Percentiles rank a stretch among this genome's conserved stretches.
phyloP scores from a whole-genome alignment of 2,888 invertebrate species.

The Nebria salina region DNA sequence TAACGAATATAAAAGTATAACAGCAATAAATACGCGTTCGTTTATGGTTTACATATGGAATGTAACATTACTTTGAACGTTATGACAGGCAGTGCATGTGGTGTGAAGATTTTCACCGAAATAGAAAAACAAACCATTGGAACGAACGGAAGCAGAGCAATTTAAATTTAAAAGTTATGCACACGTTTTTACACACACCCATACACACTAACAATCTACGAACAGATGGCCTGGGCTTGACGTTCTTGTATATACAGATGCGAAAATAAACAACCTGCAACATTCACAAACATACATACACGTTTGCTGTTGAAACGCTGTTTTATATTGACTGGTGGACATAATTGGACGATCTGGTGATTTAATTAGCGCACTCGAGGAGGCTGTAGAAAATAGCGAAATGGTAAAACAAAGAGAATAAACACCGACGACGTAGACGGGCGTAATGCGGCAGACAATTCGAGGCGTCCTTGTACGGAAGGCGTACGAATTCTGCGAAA shows the following conservation, averaged over 20 bases:
- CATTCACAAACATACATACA: not conserved
- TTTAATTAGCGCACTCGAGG: not conserved
- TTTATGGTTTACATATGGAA: not conserved
- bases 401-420: not conserved
- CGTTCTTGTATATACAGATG: not conserved
- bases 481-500: not conserved
- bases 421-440: not conserved
- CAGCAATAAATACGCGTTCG: not conserved
- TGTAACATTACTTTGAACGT: not conserved
- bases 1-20: not conserved
- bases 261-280: conserved; percentile 18
- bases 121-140: conserved; percentile 15
- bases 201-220: not conserved
- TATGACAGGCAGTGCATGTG: not conserved
- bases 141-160: not conserved
- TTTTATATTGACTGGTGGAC: not conserved
- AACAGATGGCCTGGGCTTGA: conserved; percentile 9
- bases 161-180: conserved; percentile 18
- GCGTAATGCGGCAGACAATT: not conserved
- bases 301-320: not conserved
- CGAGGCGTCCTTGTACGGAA: not conserved
- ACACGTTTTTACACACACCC: not conserved
- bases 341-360: not conserved
- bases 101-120: conserved; percentile 10
- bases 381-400: not conserved